Percentiles rank a stretch among this genome's conserved stretches.
phyloP scores from a whole-genome alignment of 2,888 invertebrate species.

The Ochropacha duplaris region DNA sequence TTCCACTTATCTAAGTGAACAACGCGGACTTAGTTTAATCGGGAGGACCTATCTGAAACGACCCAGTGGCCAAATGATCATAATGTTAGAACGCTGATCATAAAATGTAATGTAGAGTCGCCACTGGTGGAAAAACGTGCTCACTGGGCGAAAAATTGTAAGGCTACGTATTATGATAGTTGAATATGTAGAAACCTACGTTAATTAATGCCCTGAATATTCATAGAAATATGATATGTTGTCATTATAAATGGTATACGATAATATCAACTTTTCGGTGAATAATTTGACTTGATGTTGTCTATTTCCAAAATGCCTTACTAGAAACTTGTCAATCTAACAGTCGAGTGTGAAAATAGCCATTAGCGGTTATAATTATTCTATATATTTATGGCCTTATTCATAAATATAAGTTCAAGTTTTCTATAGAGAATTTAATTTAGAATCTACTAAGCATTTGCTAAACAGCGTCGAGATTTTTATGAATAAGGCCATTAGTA shows the following conservation, averaged over 20 bases:
- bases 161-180: not conserved
- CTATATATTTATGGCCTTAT: no score
- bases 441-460: no score
- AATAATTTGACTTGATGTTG: not conserved
- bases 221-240: not conserved
- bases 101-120: conserved; percentile 8
- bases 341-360: no score
- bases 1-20: conserved; percentile 19
- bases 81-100: conserved; percentile 7
- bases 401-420: no score
- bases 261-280: not conserved
- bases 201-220: not conserved
- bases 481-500: no score
- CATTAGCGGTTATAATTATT: no score
- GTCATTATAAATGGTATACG: not conserved
- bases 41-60: conserved; percentile 16
- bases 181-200: not conserved
- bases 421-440: no score
- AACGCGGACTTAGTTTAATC: conserved; percentile 17
- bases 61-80: conserved; percentile 13
- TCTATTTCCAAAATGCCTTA: not conserved
- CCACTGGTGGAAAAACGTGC: not conserved
- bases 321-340: no score
- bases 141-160: not conserved
- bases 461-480: no score